Percentiles rank a stretch among this genome's conserved stretches.
Conservation (phyloP, 2,797 vertebrate genomes). For the Phoebastria nigripes region DNA sequence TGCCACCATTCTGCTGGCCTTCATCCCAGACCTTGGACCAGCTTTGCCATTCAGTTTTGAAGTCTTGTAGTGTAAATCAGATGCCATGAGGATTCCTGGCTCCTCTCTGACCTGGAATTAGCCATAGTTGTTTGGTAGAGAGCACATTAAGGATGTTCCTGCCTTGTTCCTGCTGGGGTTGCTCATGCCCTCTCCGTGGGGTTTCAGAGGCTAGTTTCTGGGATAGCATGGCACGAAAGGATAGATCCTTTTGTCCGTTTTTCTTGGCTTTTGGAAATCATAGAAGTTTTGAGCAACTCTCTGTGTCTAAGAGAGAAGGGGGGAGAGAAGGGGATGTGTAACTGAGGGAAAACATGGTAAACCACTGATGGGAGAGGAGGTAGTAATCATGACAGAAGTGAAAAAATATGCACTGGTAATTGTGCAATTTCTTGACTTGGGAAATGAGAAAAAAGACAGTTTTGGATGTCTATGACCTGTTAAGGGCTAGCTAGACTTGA, state of each 20-base stretch:
- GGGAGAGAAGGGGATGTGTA: neutral
- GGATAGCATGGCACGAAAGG: neutral
- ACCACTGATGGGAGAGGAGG: neutral
- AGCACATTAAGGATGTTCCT: neutral
- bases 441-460: neutral
- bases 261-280: neutral
- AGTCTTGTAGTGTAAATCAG: neutral
- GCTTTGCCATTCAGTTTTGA: neutral
- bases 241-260: neutral
- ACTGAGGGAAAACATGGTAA: neutral
- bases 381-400: neutral
- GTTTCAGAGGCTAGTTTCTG: neutral
- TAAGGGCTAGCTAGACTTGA: neutral
- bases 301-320: neutral
- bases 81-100: neutral
- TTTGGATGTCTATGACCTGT: neutral
- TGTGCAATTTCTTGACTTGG: neutral
- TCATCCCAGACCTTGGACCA: neutral
- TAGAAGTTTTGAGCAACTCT: neutral
- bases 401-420: neutral
- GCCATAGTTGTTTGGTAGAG: neutral
- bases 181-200: neutral
- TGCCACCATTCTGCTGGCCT: neutral
- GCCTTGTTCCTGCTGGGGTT: neutral
- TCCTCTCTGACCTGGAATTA: neutral